Evolutionary conservation across 2,888 invertebrate genomes (phyloP), one percentile per base, ranked within the genome.

Genomic region (Polyommatus iphigenia): DNA sequence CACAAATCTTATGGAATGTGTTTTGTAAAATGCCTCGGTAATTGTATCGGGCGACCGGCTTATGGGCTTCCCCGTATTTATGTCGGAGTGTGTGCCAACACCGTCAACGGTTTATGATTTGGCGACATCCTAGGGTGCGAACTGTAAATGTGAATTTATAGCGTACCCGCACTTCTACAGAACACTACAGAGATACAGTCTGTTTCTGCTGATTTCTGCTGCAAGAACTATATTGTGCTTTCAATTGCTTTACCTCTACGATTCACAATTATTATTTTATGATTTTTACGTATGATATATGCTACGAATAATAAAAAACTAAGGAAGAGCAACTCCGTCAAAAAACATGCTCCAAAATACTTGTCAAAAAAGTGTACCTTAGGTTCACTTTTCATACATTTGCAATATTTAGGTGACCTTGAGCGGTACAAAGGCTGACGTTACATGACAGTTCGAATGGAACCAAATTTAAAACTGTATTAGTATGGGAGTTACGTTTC

Each of bases 51-150:
- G 24, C 73, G 75, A 54, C 75, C 18, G 24, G 75, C 54, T 75
- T 73, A 54, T 75, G 50, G 75, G 75, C 54, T 54, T 41, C 15
- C 2, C 24, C 75, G 54, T 75, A 54, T 75, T 75, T 75, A 75
- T 50, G 75, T 15, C 2, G 46, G 18, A 18, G 75, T 3, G 29
- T 15, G 75, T 75, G 75, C 75, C 75, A 75, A 75, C 75, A 24
- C 72, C 73, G 73, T 73, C 73, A 90, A 87, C 87, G 84, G 87
- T 91, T 90, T 91, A 90, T 87, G 88, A 89, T 85, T 86, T 84
- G 85, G 85, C 88, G 87, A 86, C 87, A 86, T 84, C 86, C 81
- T 87, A 86, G 89, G 90, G 89, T 87, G 90, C 86, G 86, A 85
- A 85, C 85, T 84, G 83, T 82, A 83, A 83, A 85, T 85, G 82